Conservation (phyloP, 2,888 invertebrate species). For the Halictus quadricinctus region DNA sequence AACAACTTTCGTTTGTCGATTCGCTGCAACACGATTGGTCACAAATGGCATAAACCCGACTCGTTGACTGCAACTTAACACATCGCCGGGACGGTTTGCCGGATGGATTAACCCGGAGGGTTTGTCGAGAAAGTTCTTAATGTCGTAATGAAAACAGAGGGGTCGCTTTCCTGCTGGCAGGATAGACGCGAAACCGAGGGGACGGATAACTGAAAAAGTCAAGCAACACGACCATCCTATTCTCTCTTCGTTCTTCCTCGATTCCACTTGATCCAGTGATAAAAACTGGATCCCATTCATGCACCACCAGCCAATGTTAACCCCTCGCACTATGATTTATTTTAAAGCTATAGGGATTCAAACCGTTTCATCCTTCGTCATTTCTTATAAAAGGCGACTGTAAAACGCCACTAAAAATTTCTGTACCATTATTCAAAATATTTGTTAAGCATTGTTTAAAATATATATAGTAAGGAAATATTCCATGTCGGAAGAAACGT, state of each 20-base stretch:
- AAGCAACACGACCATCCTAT: slow-evolving; percentile 56
- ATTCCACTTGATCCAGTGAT: slow-evolving; percentile 58
- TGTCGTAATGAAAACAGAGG: slow-evolving; percentile 73
- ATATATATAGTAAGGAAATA: no score
- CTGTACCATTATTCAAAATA: no score
- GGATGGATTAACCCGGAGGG: slow-evolving; percentile 72
- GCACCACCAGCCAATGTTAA: neutral
- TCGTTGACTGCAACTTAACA: slow-evolving; percentile 57
- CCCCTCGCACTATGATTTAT: neutral
- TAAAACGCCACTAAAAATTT: no score
- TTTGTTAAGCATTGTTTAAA: no score
- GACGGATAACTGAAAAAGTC: slow-evolving; percentile 61
- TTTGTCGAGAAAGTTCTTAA: slow-evolving; percentile 74
- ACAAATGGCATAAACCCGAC: slow-evolving; percentile 46
- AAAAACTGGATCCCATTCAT: slow-evolving; percentile 5
- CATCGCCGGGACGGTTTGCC: slow-evolving; percentile 61
- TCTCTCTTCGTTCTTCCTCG: slow-evolving; percentile 44
- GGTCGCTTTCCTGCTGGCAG: slow-evolving; percentile 45
- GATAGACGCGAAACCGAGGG: slow-evolving; percentile 41
- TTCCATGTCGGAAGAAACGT: no score
- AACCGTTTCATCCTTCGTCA: neutral
- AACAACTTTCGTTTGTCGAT: slow-evolving; percentile 45
- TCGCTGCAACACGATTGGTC: slow-evolving; percentile 41
- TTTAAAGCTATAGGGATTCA: neutral
- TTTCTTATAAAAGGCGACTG: neutral